phyloP scores from a whole-genome alignment of 2,113 vertebrate genomes.

The Cephalopholis sonnerati region DNA sequence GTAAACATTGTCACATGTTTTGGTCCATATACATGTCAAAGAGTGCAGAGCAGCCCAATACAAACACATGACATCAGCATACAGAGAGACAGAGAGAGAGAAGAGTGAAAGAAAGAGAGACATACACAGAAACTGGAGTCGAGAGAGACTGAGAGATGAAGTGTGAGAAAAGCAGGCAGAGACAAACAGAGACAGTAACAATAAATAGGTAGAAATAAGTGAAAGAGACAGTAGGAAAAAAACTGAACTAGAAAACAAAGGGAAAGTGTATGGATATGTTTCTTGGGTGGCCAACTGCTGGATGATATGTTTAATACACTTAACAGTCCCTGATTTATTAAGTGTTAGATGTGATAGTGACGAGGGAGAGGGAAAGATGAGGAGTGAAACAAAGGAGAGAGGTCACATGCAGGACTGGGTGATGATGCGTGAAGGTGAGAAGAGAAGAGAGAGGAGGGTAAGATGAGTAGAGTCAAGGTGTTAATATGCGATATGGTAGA shows the following conservation, averaged over 20 bases:
- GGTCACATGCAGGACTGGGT: slow-evolving; percentile 42
- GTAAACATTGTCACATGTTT: slow-evolving; percentile 73
- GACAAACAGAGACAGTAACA: slow-evolving; percentile 34
- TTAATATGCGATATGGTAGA: slow-evolving; percentile 8
- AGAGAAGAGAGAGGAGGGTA: slow-evolving; percentile 34
- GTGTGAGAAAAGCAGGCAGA: slow-evolving; percentile 47
- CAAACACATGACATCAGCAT: slow-evolving; percentile 79
- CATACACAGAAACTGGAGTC: slow-evolving; percentile 10
- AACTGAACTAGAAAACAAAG: slow-evolving; percentile 23
- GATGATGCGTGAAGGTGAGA: slow-evolving; percentile 53
- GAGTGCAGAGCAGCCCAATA: slow-evolving; percentile 58
- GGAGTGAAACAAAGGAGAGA: slow-evolving; percentile 45
- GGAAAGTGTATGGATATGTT: slow-evolving; percentile 18
- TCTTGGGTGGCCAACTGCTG: slow-evolving; percentile 54
- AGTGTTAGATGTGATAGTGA: slow-evolving; percentile 53
- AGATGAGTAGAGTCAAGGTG: slow-evolving; percentile 22
- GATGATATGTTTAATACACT: slow-evolving; percentile 58
- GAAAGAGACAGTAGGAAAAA: slow-evolving; percentile 43
- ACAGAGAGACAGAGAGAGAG: slow-evolving; percentile 12
- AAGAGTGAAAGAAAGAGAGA: not conserved
- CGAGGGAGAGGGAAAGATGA: slow-evolving; percentile 49
- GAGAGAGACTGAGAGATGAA: slow-evolving; percentile 67
- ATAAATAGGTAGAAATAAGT: slow-evolving; percentile 50
- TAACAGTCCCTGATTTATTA: slow-evolving; percentile 54
- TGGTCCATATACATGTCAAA: slow-evolving; percentile 71